These are phyloP conservation scores for Fringilla coelebs DNA, from an alignment of 2,797 vertebrate genomes.

Conservation along the genomic window DNA sequence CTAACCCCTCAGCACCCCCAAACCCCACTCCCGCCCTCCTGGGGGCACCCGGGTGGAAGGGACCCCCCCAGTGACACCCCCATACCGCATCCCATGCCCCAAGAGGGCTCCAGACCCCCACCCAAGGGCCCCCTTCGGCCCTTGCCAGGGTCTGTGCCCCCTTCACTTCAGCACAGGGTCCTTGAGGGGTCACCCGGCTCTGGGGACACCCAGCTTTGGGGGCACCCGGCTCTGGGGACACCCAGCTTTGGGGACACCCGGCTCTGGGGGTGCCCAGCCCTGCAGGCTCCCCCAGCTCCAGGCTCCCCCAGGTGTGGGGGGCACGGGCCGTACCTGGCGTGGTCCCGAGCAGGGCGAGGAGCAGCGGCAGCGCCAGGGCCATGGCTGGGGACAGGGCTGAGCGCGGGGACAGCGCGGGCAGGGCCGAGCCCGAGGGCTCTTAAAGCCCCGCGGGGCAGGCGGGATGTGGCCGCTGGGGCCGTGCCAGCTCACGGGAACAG, in stretches of 20 bases:
- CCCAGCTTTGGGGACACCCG: too few relatives aligned
- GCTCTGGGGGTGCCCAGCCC: too few relatives aligned
- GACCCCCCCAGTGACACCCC: neutral
- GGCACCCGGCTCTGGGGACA: neutral
- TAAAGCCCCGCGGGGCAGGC: neutral
- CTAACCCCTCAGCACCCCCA: neutral
- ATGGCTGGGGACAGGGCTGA: neutral
- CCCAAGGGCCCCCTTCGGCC: neutral
- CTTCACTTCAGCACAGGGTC: neutral
- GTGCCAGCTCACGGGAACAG: neutral
- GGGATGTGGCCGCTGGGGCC: neutral
- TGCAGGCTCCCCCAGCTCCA: neutral
- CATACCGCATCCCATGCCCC: too few relatives aligned
- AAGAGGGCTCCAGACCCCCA: neutral
- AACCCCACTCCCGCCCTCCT: neutral
- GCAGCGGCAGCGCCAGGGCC: neutral
- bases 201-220: neutral
- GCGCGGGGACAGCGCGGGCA: neutral
- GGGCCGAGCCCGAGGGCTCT: neutral
- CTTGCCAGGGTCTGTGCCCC: neutral
- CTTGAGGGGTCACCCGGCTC: neutral
- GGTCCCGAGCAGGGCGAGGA: neutral
- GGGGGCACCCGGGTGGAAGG: too few relatives aligned
- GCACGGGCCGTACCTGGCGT: neutral
- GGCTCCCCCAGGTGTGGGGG: neutral